Evolutionary conservation across 2,797 vertebrate genomes (phyloP), one percentile per base, ranked within the genome.

Genomic region (Enteromius paludinosus): DNA sequence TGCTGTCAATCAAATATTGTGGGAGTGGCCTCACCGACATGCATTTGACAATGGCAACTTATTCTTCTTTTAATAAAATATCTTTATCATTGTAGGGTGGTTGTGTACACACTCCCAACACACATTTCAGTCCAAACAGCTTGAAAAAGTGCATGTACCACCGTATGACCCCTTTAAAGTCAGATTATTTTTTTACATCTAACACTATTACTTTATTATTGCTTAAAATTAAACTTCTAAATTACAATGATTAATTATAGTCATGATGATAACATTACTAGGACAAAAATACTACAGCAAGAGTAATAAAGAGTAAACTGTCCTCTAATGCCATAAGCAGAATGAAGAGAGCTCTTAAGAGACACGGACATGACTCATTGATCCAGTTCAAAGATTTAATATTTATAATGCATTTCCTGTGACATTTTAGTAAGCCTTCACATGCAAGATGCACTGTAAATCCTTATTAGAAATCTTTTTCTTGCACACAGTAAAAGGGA

Each of bases 301-400:
- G 20, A 33, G 52, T 72, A 52, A 72, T 33, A 72, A 71, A 33
- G 2, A 38, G 33, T 35, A 66, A 66, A 33, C 64, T 38, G 64
- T 66, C 17, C 17, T 10, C 33, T 66, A 66, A 38, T 20, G 18
- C 33, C 33, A 66, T 66, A 66, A 66, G 4, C 33, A 38, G 30
- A 66, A 66, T 38, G 4, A 66, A 66, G 33, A 20, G 33, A 35
- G 15, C 64, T 66, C 64, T n/a, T 11, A 35, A 35, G 18, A 65
- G 30, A 65, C 17, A 65, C 18, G 35, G 30, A 4, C 64, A 20
- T 20, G 20, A 65, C 17, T 10, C 33, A 65, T 35, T 38, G 64
- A 66, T 73, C 28, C 28, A 33, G 5, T 73, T 35, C 17, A 72
- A 30, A 35, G 28, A 72, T 72, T 72, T 49, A 72, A 72, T 72